Percentiles rank a stretch among this genome's conserved stretches.
Conservation (phyloP, 2,888 invertebrate genomes). For the Theretra japonica region DNA sequence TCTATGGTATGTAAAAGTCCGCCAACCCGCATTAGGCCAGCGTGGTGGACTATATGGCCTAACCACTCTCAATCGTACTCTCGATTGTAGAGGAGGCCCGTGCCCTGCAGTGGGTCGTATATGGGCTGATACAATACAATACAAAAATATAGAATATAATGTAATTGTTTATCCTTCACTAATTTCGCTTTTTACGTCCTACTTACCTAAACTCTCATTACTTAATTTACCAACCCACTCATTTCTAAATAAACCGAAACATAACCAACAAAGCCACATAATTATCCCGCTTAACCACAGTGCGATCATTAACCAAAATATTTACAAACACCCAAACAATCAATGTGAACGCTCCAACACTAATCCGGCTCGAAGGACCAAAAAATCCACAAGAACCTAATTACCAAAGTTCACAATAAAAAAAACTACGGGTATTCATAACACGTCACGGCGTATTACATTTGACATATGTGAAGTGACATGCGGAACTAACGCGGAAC, state of each 20-base stretch:
- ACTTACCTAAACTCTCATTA: background rate
- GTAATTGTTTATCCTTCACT: no score
- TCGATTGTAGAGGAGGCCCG: no score
- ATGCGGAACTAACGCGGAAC: constrained; percentile 39
- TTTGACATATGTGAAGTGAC: constrained; percentile 44
- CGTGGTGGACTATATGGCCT: no score
- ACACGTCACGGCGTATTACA: constrained; percentile 50
- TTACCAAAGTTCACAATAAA: constrained; percentile 32
- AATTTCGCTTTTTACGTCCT: no score
- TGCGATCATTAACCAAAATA: background rate
- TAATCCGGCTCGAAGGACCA: constrained; percentile 27
- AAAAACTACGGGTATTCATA: constrained; percentile 36
- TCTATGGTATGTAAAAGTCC: no score
- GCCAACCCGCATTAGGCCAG: no score
- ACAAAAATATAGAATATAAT: no score
- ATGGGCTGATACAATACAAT: no score
- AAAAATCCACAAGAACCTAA: constrained; percentile 34
- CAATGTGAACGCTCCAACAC: background rate
- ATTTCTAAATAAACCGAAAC: background rate
- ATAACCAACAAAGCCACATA: background rate
- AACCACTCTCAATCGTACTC: no score
- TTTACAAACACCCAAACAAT: constrained; percentile 3
- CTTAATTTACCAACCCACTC: background rate
- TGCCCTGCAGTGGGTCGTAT: no score
- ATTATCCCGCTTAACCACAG: background rate